A percentile compares a stretch with the other conserved stretches of the same genome.
Evolutionary conservation across 2,797 vertebrate species (phyloP).

Genomic region (Bovichtus diacanthus): DNA sequence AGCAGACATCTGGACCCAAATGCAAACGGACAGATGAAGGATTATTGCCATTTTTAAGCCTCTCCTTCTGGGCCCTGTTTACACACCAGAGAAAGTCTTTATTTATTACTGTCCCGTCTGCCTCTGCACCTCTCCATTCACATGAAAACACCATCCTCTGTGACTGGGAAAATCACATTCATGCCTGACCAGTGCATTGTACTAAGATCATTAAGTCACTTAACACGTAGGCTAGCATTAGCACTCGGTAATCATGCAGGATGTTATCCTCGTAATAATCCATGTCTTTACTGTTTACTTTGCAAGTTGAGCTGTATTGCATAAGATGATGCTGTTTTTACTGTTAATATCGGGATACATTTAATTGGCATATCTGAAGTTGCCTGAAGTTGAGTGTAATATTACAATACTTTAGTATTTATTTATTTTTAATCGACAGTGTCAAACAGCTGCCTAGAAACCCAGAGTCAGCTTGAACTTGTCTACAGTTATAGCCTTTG

Average conservation of each 20-base stretch:
- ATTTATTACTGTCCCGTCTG: slow-evolving; percentile 49
- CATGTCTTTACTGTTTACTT: not conserved
- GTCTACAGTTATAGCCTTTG: not conserved
- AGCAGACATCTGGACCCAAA: slow-evolving; percentile 78
- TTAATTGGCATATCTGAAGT: slow-evolving; percentile 12
- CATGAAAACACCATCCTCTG: slow-evolving; percentile 7
- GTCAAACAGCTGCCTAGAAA: not conserved
- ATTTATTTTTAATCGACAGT: too few relatives aligned
- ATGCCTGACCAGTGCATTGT: slow-evolving; percentile 8
- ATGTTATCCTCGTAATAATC: slow-evolving; percentile 22
- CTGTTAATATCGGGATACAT: not conserved
- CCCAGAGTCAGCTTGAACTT: not conserved
- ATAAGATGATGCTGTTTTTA: not conserved
- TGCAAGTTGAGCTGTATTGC: not conserved
- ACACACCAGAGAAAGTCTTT: slow-evolving; percentile 54
- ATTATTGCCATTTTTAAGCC: slow-evolving; percentile 81
- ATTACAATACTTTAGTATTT: too few relatives aligned
- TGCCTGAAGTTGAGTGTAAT: not conserved
- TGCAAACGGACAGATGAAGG: slow-evolving; percentile 78
- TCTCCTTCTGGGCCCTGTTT: slow-evolving; percentile 66
- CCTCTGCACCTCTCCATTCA: slow-evolving; percentile 34
- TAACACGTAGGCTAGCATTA: slow-evolving; percentile 15
- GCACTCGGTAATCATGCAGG: slow-evolving; percentile 21
- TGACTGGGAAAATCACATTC: slow-evolving; percentile 22
- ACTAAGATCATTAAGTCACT: slow-evolving; percentile 43